These are phyloP conservation scores for Luehdorfia chinensis DNA, from an alignment of 1,140 invertebrate species.

Conservation along the genomic window DNA sequence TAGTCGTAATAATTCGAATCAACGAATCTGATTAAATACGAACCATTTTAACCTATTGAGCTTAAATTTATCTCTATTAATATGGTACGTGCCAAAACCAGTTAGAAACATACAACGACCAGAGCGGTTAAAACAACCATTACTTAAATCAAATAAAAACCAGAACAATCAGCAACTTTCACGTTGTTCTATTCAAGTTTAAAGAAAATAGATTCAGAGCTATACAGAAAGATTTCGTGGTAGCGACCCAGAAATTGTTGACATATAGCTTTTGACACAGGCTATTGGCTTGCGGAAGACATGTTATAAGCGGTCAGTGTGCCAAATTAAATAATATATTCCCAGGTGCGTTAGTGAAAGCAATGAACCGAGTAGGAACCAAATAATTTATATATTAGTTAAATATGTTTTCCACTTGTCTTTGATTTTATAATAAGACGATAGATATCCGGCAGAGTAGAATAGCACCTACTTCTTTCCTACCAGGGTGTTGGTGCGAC, in stretches of 20 bases:
- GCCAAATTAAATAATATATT: conserved; percentile 67
- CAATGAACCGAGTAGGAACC: conserved; percentile 15
- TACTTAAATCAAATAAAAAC: conserved; percentile 49
- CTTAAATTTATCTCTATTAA: too few species aligned
- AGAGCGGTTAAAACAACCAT: conserved; percentile 44
- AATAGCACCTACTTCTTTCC: too few species aligned
- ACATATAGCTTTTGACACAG: conserved; percentile 43
- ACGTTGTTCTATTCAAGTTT: conserved; percentile 40
- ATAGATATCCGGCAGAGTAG: too few species aligned
- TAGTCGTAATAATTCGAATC: too few species aligned
- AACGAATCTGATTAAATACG: too few species aligned
- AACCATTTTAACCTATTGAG: too few species aligned
- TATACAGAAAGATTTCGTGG: conserved; percentile 38
- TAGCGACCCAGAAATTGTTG: conserved; percentile 40
- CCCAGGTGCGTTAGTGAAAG: conserved; percentile 58
- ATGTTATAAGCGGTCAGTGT: conserved; percentile 55
- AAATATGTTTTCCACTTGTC: too few species aligned
- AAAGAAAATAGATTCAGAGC: conserved; percentile 40
- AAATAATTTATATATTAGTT: too few species aligned
- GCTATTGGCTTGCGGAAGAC: conserved; percentile 30
- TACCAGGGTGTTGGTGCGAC: too few species aligned
- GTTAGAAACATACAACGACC: conserved; percentile 42
- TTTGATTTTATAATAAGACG: too few species aligned
- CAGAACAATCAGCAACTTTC: conserved; percentile 55
- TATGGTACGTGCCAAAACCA: conserved; percentile 19